A percentile compares a stretch with the other conserved stretches of the same genome.
These are phyloP conservation scores for Digitonthophagus gazella DNA, from an alignment of 2,888 invertebrate species.

Conservation along the genomic window DNA sequence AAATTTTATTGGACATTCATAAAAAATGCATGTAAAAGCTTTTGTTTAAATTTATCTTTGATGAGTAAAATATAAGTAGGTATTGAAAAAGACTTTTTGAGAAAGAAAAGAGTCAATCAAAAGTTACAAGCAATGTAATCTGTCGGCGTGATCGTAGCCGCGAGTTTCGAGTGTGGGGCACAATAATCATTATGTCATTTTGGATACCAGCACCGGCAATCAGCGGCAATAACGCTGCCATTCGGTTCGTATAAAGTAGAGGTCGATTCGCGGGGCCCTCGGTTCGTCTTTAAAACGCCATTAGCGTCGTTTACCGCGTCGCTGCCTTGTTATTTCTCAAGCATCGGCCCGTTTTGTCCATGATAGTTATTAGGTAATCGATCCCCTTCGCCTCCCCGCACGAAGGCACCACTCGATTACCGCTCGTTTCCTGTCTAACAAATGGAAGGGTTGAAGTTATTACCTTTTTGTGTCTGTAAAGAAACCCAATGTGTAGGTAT, in stretches of 20 bases:
- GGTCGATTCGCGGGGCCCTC: not conserved
- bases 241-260: not conserved
- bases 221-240: slow-evolving; percentile 19
- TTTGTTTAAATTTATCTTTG: too few species aligned
- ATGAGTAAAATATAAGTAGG: too few species aligned
- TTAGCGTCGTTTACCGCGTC: slow-evolving; percentile 25
- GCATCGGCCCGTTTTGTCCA: slow-evolving; percentile 26
- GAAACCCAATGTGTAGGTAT: too few species aligned
- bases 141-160: not conserved
- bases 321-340: slow-evolving; percentile 29
- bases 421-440: not conserved
- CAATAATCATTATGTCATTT: slow-evolving; percentile 24
- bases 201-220: slow-evolving; percentile 18
- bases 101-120: not conserved
- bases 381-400: not conserved
- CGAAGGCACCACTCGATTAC: not conserved
- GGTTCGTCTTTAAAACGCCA: slow-evolving; percentile 22
- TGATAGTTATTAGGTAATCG: slow-evolving; percentile 26
- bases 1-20: too few species aligned
- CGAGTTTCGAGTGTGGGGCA: not conserved
- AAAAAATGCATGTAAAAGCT: too few species aligned
- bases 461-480: too few species aligned
- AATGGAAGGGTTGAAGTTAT: too few species aligned
- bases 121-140: too few species aligned
- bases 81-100: not conserved